A percentile compares a stretch with the other conserved stretches of the same genome.
Evolutionary conservation across 2,113 vertebrate species (phyloP).

Genomic region (Menura novaehollandiae): DNA sequence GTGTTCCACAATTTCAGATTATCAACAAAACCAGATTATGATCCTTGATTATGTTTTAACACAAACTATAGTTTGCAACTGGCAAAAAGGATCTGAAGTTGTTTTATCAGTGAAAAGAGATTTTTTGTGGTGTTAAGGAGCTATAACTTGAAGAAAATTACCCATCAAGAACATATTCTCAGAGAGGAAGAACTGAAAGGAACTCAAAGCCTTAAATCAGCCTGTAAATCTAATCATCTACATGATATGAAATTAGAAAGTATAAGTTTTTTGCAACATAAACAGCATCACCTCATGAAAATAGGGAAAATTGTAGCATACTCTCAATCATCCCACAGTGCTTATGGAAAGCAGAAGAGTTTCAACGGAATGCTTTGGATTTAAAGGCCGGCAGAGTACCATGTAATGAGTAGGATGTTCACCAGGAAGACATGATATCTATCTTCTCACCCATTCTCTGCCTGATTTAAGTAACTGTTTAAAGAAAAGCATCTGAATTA

Average conservation of each 20-base stretch:
- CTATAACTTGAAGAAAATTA: constrained; percentile 8
- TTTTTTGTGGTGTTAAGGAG: background rate
- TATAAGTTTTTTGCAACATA: background rate
- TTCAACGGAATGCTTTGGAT: background rate
- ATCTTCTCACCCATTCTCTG: background rate
- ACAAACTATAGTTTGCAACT: background rate
- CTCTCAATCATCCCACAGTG: background rate
- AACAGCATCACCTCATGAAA: background rate
- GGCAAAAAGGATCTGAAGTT: background rate
- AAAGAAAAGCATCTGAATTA: background rate
- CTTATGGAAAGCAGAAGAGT: background rate
- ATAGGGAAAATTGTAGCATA: background rate
- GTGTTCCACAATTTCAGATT: background rate
- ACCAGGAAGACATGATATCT: background rate
- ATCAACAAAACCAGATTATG: background rate
- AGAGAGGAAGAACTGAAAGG: constrained; percentile 9
- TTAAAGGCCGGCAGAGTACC: background rate
- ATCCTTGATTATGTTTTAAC: background rate
- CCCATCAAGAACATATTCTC: constrained; percentile 1
- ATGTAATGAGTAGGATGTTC: background rate
- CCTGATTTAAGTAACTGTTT: background rate
- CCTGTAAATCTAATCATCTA: constrained; percentile 2
- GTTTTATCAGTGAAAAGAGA: background rate
- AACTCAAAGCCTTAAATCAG: background rate
- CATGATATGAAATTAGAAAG: background rate